These are phyloP conservation scores for Patiria pectinifera DNA, from an alignment of 53 echinoderm and acorn worm species.

Conservation along the genomic window DNA sequence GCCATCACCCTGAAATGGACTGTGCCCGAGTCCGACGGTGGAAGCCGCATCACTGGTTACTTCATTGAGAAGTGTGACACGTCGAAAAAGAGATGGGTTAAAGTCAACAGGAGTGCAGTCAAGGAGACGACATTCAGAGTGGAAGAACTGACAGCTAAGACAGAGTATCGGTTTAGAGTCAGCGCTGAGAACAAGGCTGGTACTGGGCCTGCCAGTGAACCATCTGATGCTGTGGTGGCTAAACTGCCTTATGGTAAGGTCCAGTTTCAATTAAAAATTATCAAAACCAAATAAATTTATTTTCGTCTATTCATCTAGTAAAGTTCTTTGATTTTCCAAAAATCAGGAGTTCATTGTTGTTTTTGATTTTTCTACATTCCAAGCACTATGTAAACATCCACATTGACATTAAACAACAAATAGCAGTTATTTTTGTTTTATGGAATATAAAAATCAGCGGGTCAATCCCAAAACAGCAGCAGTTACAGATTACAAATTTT, in stretches of 20 bases:
- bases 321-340: too few species aligned
- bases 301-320: too few species aligned
- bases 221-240: constrained; percentile 74
- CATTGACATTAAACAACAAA: too few species aligned
- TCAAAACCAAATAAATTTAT: too few species aligned
- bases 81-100: constrained; percentile 75
- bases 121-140: constrained; percentile 77
- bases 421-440: too few species aligned
- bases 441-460: too few species aligned
- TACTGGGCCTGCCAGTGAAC: constrained; percentile 79
- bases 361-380: too few species aligned
- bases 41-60: constrained; percentile 87
- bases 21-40: constrained; percentile 82
- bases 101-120: constrained; percentile 60
- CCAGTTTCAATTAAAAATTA: background rate
- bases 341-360: too few species aligned
- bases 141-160: constrained; percentile 74
- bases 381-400: too few species aligned
- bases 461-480: too few species aligned
- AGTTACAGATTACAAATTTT: too few species aligned
- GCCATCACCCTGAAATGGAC: constrained; percentile 77
- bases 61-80: constrained; percentile 80
- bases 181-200: constrained; percentile 90
- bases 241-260: constrained; percentile 89
- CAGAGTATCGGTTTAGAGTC: constrained; percentile 77